Percentiles rank a stretch among this genome's conserved stretches.
phyloP scores from a whole-genome alignment of 1,140 invertebrate genomes.

The Archegozetes longisetosus region DNA sequence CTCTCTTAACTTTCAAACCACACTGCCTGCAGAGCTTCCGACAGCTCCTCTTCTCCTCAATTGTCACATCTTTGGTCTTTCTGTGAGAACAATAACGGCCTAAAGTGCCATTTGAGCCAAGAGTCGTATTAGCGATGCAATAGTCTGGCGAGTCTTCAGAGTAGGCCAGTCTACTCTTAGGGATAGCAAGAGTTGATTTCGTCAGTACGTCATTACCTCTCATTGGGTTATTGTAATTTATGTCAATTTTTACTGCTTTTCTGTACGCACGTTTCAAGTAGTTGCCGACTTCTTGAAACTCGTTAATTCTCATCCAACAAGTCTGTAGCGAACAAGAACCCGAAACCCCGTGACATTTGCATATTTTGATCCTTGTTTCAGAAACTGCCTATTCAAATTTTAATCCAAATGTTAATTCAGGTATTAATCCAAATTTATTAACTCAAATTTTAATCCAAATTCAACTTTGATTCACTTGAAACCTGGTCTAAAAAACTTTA shows the following conservation, averaged over 20 bases:
- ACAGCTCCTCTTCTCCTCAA: slow-evolving; percentile 33
- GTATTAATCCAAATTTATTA: too few species aligned
- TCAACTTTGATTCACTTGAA: too few species aligned
- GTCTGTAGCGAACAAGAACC: slow-evolving; percentile 35
- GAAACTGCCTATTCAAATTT: slow-evolving; percentile 36
- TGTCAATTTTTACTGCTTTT: slow-evolving; percentile 19
- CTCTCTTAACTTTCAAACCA: slow-evolving; percentile 31
- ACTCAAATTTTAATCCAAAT: too few species aligned
- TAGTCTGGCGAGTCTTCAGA: slow-evolving; percentile 44
- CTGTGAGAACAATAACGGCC: slow-evolving; percentile 33
- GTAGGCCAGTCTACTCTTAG: slow-evolving; percentile 36
- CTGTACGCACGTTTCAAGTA: slow-evolving; percentile 42
- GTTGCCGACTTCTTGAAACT: slow-evolving; percentile 39
- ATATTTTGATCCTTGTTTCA: slow-evolving; percentile 39
- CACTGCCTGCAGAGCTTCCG: slow-evolving; percentile 35
- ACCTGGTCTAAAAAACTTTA: too few species aligned
- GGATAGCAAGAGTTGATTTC: slow-evolving; percentile 14
- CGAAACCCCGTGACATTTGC: slow-evolving; percentile 45
- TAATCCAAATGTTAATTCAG: too few species aligned
- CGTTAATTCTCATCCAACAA: slow-evolving; percentile 39
- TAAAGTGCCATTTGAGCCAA: slow-evolving; percentile 29
- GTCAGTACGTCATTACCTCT: slow-evolving; percentile 12
- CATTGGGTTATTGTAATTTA: slow-evolving; percentile 10
- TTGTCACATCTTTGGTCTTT: slow-evolving; percentile 19
- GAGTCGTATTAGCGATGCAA: slow-evolving; percentile 37